Base-by-base conservation (phyloP, 2,113 vertebrate genomes). In the Indicator maculatus region DNA sequence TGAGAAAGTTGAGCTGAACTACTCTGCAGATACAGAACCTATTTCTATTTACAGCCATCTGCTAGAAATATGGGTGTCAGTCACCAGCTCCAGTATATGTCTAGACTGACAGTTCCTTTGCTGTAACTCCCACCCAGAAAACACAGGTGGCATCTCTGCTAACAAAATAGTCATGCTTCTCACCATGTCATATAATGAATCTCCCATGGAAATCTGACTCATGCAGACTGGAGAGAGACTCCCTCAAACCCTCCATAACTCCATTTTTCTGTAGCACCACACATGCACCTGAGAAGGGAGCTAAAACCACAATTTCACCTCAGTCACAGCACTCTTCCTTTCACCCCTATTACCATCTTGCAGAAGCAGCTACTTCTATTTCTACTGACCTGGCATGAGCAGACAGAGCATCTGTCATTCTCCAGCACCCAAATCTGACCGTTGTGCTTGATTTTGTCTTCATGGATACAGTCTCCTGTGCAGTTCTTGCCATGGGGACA, bases 381-480 rank as follows among this genome's bases (percentile, higher is more conserved):
- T 75, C 53, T 58, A 97, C 98, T 91, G 59, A 99, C 98, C 99
- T 99, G 99, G 95, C 99, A 99, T 0, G 99, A 99, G 95, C 99
- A 99, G 88, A 99, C 99, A 0, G 99, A 99, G 96, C 99, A 99
- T 65, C 98, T 97, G 97, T 99, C 99, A 26, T 98, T 99, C 86
- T 99, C 99, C 97, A 99, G 96, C 92, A 99, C 99, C 99, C 99
- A 99, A 79, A 99, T 99, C 97, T 99, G 99, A 71, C 99, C 99
- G 1, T 98, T 99, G 98, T 99, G 99, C 84, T 99, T 99, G 96
- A 99, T 97, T 97, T 98, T 99, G 59, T 98, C 98, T 86, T 99
- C 98, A 56, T 99, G 99, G 95, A 98, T 96, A 90, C 99, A 99
- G 96, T 99, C 99, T 9, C 99, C 99, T 5, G 99, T 99, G 98